Conservation (phyloP, 2,113 vertebrate genomes). For the Benthochromis sp. region DNA sequence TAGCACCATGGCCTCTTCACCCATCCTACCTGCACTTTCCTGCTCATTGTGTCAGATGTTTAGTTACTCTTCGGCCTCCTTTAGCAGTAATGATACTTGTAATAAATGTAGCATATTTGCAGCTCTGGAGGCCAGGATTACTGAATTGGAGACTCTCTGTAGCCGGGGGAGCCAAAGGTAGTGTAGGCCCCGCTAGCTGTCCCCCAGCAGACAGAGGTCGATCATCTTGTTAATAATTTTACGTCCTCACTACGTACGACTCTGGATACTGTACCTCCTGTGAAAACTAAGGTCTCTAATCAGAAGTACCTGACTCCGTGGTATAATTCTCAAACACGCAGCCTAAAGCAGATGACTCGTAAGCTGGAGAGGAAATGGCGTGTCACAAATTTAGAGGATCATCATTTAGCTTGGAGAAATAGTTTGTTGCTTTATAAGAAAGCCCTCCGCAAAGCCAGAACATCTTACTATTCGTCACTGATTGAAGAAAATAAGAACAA, state of each 20-base stretch:
- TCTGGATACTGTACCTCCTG: no score
- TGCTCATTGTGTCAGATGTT: not conserved
- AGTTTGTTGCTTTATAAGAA: not conserved
- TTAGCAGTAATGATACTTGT: not conserved
- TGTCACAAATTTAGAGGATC: no score
- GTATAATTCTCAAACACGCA: not conserved
- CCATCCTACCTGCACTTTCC: not conserved
- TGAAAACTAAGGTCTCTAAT: not conserved
- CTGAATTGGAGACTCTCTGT: not conserved
- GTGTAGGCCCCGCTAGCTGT: no score
- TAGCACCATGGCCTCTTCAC: not conserved
- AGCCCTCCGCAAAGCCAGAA: accelerated
- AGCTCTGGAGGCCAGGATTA: not conserved
- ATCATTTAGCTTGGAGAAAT: no score
- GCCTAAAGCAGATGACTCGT: no score
- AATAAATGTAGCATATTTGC: not conserved
- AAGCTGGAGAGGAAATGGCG: no score
- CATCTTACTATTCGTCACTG: no score
- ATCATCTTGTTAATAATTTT: no score
- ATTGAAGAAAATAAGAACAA: no score
- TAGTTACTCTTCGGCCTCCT: not conserved
- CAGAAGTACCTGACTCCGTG: not conserved
- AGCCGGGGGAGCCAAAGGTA: not conserved
- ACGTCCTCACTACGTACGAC: no score
- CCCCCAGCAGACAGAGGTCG: no score